Evolutionary conservation across 2,113 vertebrate species (phyloP).

Genomic region (Mola mola): DNA sequence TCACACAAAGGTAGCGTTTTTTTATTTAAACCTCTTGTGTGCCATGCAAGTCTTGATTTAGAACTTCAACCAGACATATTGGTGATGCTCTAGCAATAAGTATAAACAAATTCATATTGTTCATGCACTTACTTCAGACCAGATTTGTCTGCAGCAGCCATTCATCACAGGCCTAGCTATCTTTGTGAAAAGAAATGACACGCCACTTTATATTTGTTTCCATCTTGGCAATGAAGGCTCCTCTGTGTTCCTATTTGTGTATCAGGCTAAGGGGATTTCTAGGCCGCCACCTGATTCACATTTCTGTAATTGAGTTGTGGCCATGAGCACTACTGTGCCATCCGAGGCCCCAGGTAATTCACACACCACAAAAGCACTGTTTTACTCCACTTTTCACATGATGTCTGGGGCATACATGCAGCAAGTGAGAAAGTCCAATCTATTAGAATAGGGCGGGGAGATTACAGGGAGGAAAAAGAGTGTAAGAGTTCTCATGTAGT

Average conservation of each 20-base stretch:
- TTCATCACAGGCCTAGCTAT: constrained; percentile 28
- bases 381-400: constrained; percentile 76
- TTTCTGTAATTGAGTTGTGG: constrained; percentile 78
- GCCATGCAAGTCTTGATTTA: constrained; percentile 43
- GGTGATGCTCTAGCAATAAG: constrained; percentile 7
- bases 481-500: constrained; percentile 62
- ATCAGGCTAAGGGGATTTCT: constrained; percentile 73
- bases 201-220: constrained; percentile 53
- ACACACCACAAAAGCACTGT: constrained; percentile 71
- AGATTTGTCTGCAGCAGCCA: constrained; percentile 9
- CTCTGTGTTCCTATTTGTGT: constrained; percentile 65
- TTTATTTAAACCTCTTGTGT: constrained; percentile 26
- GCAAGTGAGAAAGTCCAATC: constrained; percentile 57
- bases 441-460: constrained; percentile 53
- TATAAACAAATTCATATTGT: constrained; percentile 32
- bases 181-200: constrained; percentile 43
- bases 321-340: constrained; percentile 64
- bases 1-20: constrained; percentile 36
- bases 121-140: constrained; percentile 12
- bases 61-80: constrained; percentile 19
- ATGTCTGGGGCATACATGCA: constrained; percentile 47
- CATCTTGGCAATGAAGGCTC: constrained; percentile 58
- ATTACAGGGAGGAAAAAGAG: constrained; percentile 59
- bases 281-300: constrained; percentile 75
- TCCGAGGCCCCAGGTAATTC: constrained; percentile 71